Conservation (phyloP, 2,113 vertebrate species). For the Ia io region DNA sequence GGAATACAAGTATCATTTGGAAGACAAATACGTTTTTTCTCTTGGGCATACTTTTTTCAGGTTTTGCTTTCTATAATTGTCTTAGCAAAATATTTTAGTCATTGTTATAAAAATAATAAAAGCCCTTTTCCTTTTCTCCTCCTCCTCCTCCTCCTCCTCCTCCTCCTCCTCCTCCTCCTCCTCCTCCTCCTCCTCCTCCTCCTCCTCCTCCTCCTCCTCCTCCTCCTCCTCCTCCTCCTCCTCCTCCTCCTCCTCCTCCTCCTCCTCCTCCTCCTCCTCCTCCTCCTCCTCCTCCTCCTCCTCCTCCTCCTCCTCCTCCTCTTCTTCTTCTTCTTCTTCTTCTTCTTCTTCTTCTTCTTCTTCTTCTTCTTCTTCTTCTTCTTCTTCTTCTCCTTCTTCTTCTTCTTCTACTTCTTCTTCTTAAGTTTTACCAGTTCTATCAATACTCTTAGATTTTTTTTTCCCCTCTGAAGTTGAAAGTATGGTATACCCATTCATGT, state of each 20-base stretch:
- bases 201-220: no score
- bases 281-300: no score
- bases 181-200: no score
- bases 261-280: no score
- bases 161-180: no score
- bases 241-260: no score
- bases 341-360: no score
- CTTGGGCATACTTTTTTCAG: not conserved
- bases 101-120: not conserved
- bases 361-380: not conserved
- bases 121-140: not conserved
- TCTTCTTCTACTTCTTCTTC: not conserved
- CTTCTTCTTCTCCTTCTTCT: not conserved
- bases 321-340: no score
- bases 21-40: not conserved
- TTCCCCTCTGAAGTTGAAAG: not conserved
- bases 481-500: not conserved
- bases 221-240: no score
- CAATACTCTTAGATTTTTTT: not conserved
- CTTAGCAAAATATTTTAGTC: not conserved
- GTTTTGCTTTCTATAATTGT: not conserved
- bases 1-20: rapidly evolving
- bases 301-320: no score
- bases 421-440: not conserved
- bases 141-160: not conserved